These are phyloP conservation scores for Lagria hirta DNA, from an alignment of 2,888 invertebrate genomes.

Conservation along the genomic window DNA sequence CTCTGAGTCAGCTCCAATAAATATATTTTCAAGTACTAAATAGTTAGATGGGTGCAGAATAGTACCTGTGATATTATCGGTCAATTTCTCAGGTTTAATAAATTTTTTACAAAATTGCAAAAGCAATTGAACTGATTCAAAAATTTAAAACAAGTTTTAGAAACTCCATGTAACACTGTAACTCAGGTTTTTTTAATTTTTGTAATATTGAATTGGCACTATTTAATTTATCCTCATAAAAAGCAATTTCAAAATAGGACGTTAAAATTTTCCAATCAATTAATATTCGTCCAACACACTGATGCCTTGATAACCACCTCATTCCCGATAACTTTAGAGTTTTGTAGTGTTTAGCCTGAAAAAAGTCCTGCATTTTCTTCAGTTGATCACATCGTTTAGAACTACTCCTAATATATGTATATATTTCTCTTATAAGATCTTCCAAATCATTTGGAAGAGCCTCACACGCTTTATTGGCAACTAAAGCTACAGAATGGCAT, in stretches of 20 bases:
- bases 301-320: background rate
- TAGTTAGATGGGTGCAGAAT: background rate
- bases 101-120: slow-evolving; percentile 2
- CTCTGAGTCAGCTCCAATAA: slow-evolving; percentile 2
- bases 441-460: slow-evolving; percentile 5
- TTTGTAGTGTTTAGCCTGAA: slow-evolving; percentile 1
- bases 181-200: slow-evolving; percentile 1
- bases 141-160: slow-evolving; percentile 2
- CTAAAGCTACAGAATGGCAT: no score
- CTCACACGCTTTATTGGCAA: no score
- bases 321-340: slow-evolving; percentile 1
- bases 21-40: slow-evolving; percentile 1
- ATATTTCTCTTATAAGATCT: slow-evolving; percentile 1
- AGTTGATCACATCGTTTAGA: slow-evolving; percentile 1
- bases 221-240: slow-evolving; percentile 3
- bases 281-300: slow-evolving; percentile 2
- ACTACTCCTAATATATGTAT: slow-evolving; percentile 1
- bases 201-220: background rate
- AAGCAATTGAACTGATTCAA: background rate
- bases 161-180: background rate
- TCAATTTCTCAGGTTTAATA: background rate
- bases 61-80: background rate
- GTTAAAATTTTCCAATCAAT: background rate
- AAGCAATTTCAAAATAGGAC: slow-evolving; percentile 5
- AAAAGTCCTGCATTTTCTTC: slow-evolving; percentile 2